Base-by-base conservation (phyloP, 1,140 invertebrate genomes). In the Drosophila equinoxialis region DNA sequence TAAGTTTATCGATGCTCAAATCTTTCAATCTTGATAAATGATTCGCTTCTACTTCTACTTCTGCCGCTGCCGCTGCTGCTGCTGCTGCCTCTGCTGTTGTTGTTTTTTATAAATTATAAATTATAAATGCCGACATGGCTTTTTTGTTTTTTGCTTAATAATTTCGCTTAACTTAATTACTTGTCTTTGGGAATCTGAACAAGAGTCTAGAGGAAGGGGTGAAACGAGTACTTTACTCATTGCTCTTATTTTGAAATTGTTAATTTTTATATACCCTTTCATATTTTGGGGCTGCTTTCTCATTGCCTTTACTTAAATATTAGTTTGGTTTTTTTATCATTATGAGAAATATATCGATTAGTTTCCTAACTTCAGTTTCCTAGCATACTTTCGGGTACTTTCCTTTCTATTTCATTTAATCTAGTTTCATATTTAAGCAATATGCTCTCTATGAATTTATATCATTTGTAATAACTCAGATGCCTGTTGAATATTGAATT, bases 1-100 rank as follows among this genome's bases (percentile, higher is more conserved):
- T 87, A 87, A 87, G 85, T 87, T 87, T 87, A 87, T 87, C 84
- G 80, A 84, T 81, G 77, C 80, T 37, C 80, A 68, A 83, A 87
- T 87, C 83, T 77, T 77, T 83, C 67, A 75, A 82, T 77, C 65
- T 51, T 77, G 59, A 73, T 79, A 51, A 51, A 51, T 51, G 45
- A 51, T 51, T 51, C 45, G 45, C 45, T 51, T 51, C 45, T 51
- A 51, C 45, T 51, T 51, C 45, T 59, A 10, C 10, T 23, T 81
- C 48, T 55, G 45, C 35, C 41, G 30, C 7, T 35, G 33, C 14
- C 55, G n/a, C 17, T 17, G 17, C 17, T 17, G n/a, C 17, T 67
- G n/a, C 10, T 4, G 20, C 20, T 23, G 20, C 20, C 20, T 45
- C 33, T 20, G 45, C 3, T n/a, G 78, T 65, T 67, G 65, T 48